phyloP scores from a whole-genome alignment of 2,888 invertebrate genomes.

The Eupithecia subfuscata region DNA sequence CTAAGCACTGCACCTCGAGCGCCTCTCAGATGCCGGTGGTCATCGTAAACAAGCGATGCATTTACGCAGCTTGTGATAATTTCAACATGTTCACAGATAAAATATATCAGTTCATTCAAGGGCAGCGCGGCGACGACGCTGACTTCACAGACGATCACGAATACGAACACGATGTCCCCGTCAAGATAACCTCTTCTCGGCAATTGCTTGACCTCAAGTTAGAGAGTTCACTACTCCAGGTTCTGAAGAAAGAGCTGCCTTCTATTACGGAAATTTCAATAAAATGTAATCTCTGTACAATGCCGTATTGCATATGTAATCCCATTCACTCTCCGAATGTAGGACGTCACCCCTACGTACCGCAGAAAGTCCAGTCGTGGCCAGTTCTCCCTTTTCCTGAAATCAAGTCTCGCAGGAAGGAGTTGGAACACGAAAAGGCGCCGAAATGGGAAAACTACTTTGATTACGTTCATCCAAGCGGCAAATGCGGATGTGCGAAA shows the following conservation, averaged over 20 bases:
- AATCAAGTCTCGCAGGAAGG: constrained; percentile 52
- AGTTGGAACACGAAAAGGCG: constrained; percentile 63
- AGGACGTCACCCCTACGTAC: background rate
- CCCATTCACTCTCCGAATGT: constrained; percentile 39
- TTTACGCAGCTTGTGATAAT: constrained; percentile 75
- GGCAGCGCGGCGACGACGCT: constrained; percentile 55
- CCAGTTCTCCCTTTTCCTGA: constrained; percentile 48
- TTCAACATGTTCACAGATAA: constrained; percentile 65
- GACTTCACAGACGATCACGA: constrained; percentile 62
- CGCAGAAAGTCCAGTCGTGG: background rate
- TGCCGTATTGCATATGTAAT: constrained; percentile 64
- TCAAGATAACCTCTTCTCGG: constrained; percentile 58
- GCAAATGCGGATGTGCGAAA: constrained; percentile 63
- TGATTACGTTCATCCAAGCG: constrained; percentile 55
- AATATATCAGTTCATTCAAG: constrained; percentile 61
- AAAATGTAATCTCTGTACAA: constrained; percentile 59
- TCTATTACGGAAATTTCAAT: constrained; percentile 57
- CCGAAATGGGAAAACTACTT: constrained; percentile 71
- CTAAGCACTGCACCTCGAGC: constrained; percentile 65
- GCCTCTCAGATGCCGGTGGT: constrained; percentile 69
- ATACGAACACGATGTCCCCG: constrained; percentile 61
- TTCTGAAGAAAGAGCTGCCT: constrained; percentile 66
- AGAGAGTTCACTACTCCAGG: constrained; percentile 71
- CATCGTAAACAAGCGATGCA: constrained; percentile 67
- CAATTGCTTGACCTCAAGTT: constrained; percentile 60